Percentiles rank a stretch among this genome's conserved stretches.
Conservation (phyloP, 2,113 vertebrate genomes). For the Melanotaenia duboulayi region DNA sequence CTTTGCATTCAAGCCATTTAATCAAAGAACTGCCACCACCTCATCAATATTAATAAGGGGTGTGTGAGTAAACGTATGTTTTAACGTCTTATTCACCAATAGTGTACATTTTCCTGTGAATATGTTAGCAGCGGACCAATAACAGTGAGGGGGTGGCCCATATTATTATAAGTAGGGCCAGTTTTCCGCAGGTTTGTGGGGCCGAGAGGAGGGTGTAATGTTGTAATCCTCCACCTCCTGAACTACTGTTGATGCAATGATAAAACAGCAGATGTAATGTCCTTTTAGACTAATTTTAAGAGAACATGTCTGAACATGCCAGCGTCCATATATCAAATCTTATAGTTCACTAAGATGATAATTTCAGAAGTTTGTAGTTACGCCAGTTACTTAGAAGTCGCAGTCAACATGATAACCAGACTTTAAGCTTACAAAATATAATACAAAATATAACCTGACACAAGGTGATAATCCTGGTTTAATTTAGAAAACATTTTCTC, state of each 20-base stretch:
- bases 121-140: slow-evolving; percentile 52
- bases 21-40: not conserved
- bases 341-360: not conserved
- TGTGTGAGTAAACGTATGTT: not conserved
- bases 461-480: too few species aligned
- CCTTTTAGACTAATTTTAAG: not conserved
- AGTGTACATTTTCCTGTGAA: not conserved
- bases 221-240: slow-evolving; percentile 20
- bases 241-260: slow-evolving; percentile 17
- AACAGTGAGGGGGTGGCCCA: slow-evolving; percentile 51
- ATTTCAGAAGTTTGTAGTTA: not conserved
- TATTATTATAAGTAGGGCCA: slow-evolving; percentile 49
- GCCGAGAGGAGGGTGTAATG: not conserved
- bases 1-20: slow-evolving; percentile 14
- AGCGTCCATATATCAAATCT: not conserved
- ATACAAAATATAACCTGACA: too few species aligned
- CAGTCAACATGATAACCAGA: too few species aligned
- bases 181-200: not conserved
- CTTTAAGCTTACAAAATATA: too few species aligned
- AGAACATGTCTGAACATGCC: not conserved
- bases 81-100: slow-evolving; percentile 44
- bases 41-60: slow-evolving; percentile 51
- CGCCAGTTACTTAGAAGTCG: too few species aligned
- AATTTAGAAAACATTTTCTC: too few species aligned
- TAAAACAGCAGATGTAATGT: not conserved